A percentile compares a stretch with the other conserved stretches of the same genome.
phyloP scores from a whole-genome alignment of 2,888 invertebrate species.

The Yponomeuta evonymella region DNA sequence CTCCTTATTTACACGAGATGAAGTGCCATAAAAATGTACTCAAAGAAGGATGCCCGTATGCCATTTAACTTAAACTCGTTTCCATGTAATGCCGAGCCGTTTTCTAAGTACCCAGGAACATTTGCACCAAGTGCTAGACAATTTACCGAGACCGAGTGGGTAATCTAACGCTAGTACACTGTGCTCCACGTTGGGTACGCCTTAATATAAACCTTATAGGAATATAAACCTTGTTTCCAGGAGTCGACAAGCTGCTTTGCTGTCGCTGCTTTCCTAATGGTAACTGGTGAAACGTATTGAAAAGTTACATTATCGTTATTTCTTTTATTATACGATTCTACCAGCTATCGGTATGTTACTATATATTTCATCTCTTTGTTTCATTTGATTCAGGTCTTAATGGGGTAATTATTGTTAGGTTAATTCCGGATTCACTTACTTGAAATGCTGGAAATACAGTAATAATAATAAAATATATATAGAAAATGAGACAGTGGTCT shows the following conservation, averaged over 20 bases:
- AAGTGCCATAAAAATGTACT: background rate
- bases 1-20: background rate
- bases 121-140: conserved; percentile 24
- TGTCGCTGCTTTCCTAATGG: background rate
- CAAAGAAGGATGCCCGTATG: background rate
- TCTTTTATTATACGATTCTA: too few species aligned
- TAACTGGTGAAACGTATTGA: too few species aligned
- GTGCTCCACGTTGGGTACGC: background rate
- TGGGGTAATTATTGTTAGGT: too few species aligned
- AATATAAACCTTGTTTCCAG: background rate
- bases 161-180: conserved; percentile 25
- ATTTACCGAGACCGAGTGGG: conserved; percentile 29
- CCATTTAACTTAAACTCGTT: background rate
- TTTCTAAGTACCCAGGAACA: conserved; percentile 29
- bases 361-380: too few species aligned
- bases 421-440: too few species aligned
- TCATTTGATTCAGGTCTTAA: too few species aligned
- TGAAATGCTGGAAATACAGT: too few species aligned
- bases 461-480: too few species aligned
- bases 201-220: background rate
- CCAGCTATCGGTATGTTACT: too few species aligned
- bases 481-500: too few species aligned
- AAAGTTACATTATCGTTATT: too few species aligned
- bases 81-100: conserved; percentile 19
- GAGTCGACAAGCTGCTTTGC: background rate